phyloP scores from a whole-genome alignment of 2,113 vertebrate species.

The Lamprologus callipterus region DNA sequence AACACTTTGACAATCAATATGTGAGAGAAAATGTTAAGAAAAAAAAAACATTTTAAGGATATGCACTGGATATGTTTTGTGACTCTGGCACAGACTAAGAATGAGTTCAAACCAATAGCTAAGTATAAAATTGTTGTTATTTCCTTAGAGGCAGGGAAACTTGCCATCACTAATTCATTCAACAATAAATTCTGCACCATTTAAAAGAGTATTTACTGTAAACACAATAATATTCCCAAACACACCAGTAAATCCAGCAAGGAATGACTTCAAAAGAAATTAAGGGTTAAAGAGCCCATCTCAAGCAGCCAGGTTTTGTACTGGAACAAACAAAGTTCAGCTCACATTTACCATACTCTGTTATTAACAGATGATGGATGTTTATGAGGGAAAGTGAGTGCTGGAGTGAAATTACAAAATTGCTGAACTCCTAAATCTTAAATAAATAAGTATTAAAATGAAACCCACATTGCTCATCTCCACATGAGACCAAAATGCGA shows the following conservation, averaged over 20 bases:
- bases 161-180: background rate
- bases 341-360: background rate
- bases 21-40: background rate
- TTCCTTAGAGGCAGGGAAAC: background rate
- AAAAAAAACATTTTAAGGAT: background rate
- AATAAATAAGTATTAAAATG: background rate
- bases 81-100: background rate
- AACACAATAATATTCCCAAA: background rate
- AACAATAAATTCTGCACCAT: background rate
- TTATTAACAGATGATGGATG: background rate
- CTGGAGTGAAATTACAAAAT: background rate
- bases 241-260: background rate
- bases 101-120: background rate
- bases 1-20: background rate
- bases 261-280: background rate
- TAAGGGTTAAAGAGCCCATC: background rate
- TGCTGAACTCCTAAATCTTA: background rate
- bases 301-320: background rate
- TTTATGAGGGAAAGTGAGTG: background rate
- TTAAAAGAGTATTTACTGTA: background rate
- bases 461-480: background rate
- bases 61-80: background rate
- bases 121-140: background rate
- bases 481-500: background rate
- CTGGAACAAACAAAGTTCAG: background rate